phyloP scores from a whole-genome alignment of 2,888 invertebrate species.

The Eustalomyia histrio region DNA sequence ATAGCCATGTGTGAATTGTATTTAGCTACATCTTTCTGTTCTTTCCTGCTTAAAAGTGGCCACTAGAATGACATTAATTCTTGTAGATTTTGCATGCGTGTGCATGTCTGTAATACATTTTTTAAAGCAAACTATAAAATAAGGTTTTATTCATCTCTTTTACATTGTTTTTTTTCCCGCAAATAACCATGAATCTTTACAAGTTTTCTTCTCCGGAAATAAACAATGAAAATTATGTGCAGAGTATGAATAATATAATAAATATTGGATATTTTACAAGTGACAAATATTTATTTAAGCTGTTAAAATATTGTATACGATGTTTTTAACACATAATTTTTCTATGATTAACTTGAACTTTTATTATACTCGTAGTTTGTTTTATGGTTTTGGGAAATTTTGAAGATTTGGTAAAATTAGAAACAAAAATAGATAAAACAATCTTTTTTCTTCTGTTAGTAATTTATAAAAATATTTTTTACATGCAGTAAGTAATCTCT shows the following conservation, averaged over 20 bases:
- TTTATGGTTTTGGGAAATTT: too few relatives aligned
- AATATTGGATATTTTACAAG: not conserved
- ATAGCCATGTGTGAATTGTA: not conserved
- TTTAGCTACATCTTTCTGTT: not conserved
- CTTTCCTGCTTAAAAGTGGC: not conserved
- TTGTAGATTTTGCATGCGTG: not conserved
- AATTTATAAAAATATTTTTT: too few relatives aligned
- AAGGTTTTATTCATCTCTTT: not conserved
- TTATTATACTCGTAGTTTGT: too few relatives aligned
- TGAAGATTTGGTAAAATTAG: too few relatives aligned
- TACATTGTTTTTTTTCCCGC: not conserved
- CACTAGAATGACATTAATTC: not conserved
- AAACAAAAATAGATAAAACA: too few relatives aligned
- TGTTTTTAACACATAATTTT: constrained; percentile 38
- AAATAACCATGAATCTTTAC: not conserved
- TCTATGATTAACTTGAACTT: constrained; percentile 23
- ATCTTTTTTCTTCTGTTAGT: too few relatives aligned
- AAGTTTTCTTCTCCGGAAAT: not conserved
- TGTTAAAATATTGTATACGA: constrained; percentile 35
- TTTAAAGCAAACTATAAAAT: not conserved
- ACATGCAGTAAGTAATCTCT: too few relatives aligned
- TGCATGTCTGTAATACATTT: not conserved
- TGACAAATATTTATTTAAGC: constrained; percentile 27
- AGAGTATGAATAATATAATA: not conserved
- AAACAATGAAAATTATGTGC: not conserved